These are phyloP conservation scores for Polyommatus iphigenia DNA, from an alignment of 2,888 invertebrate genomes.

Conservation along the genomic window DNA sequence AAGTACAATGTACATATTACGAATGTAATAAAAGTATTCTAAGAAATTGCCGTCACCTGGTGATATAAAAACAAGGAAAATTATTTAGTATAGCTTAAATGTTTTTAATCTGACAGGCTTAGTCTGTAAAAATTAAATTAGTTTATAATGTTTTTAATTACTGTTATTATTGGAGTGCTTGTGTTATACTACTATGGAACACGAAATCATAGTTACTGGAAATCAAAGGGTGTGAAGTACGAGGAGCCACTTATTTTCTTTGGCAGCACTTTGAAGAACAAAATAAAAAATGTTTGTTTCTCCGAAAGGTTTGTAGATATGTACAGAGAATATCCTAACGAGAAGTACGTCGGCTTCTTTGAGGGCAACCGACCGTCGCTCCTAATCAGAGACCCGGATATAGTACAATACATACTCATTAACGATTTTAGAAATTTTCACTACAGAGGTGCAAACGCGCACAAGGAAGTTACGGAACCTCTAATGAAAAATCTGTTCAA, in stretches of 20 bases:
- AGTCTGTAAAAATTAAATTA: background rate
- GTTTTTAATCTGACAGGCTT: background rate
- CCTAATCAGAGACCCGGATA: slow-evolving; percentile 56
- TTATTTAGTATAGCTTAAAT: background rate
- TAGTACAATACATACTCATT: slow-evolving; percentile 53
- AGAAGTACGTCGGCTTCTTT: slow-evolving; percentile 60
- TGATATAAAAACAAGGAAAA: background rate
- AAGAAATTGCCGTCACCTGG: too few species aligned
- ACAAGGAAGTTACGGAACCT: slow-evolving; percentile 44
- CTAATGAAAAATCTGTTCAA: slow-evolving; percentile 55
- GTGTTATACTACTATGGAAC: slow-evolving; percentile 35
- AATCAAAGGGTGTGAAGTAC: slow-evolving; percentile 53
- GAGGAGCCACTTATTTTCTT: slow-evolving; percentile 54
- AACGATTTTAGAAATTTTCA: slow-evolving; percentile 56
- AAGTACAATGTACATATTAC: too few species aligned
- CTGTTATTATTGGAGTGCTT: slow-evolving; percentile 30
- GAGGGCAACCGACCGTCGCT: slow-evolving; percentile 57
- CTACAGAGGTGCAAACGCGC: slow-evolving; percentile 39
- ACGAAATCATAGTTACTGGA: slow-evolving; percentile 50
- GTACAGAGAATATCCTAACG: slow-evolving; percentile 42
- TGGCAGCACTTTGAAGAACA: slow-evolving; percentile 52
- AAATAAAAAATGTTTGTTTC: slow-evolving; percentile 48
- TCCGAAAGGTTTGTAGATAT: slow-evolving; percentile 46
- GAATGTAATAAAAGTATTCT: too few species aligned
- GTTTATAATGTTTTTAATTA: background rate